phyloP scores from a whole-genome alignment of 2,797 vertebrate species.

The Microcaecilia unicolor region DNA sequence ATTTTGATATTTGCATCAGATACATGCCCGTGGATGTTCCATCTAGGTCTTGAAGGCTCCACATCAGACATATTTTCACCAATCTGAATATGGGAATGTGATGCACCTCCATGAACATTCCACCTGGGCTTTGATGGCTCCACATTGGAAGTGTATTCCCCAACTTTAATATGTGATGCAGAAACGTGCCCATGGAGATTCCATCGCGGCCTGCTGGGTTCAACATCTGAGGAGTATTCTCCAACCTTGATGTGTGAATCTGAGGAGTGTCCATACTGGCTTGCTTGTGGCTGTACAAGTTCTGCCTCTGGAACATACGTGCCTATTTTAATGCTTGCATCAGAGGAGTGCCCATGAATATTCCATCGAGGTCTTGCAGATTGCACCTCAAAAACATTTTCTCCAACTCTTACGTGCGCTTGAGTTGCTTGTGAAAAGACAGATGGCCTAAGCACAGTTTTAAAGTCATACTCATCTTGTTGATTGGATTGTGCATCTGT shows the following conservation, averaged over 20 bases:
- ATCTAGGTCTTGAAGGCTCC: constrained; percentile 22
- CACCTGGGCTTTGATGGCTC: constrained; percentile 32
- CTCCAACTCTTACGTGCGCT: constrained; percentile 39
- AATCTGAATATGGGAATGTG: constrained; percentile 45
- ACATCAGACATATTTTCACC: constrained; percentile 36
- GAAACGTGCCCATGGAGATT: constrained; percentile 41
- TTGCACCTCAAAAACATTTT: constrained; percentile 31
- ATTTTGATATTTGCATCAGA: constrained; percentile 54
- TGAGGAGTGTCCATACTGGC: constrained; percentile 8
- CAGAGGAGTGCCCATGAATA: constrained; percentile 45
- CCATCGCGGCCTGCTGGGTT: constrained; percentile 20
- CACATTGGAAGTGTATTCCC: constrained; percentile 34
- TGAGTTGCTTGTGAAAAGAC: constrained; percentile 12
- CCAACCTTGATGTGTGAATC: constrained; percentile 32
- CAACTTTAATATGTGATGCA: constrained; percentile 45
- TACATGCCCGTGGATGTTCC: constrained; percentile 42
- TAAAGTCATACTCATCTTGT: constrained; percentile 52
- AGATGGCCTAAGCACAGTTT: constrained; percentile 42
- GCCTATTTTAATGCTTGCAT: constrained; percentile 36
- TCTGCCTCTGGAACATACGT: constrained; percentile 30
- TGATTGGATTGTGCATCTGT: not conserved
- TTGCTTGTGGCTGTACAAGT: constrained; percentile 6
- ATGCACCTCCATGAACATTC: constrained; percentile 46
- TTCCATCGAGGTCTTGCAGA: constrained; percentile 28
- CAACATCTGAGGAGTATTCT: constrained; percentile 20